These are phyloP conservation scores for Lomographa bimaculata DNA, from an alignment of 2,888 invertebrate genomes.

Conservation along the genomic window DNA sequence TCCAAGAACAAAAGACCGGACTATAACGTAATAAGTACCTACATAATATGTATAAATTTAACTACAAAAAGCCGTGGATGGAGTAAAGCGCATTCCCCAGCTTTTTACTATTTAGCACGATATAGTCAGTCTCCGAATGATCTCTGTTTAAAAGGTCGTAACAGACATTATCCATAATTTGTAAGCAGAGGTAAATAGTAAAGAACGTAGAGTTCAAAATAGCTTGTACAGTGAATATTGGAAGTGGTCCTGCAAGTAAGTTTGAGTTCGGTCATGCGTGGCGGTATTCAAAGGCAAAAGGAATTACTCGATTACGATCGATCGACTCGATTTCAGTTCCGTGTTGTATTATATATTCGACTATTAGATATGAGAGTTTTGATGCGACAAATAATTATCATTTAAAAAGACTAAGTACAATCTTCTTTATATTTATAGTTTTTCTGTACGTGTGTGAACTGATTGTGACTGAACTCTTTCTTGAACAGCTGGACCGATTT, in stretches of 20 bases:
- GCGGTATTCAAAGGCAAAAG: slow-evolving; percentile 40
- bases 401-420: too few relatives aligned
- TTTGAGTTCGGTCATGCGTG: slow-evolving; percentile 42
- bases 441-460: too few relatives aligned
- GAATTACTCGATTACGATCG: slow-evolving; percentile 52
- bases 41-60: too few relatives aligned
- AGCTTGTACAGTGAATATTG: neutral
- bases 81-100: neutral
- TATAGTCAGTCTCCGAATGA: neutral
- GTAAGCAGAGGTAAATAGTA: too few relatives aligned
- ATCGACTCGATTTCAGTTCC: slow-evolving; percentile 43
- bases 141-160: neutral
- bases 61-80: too few relatives aligned
- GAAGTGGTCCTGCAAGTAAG: slow-evolving; percentile 32
- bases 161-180: too few relatives aligned
- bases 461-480: too few relatives aligned
- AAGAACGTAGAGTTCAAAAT: slow-evolving; percentile 1
- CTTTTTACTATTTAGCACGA: neutral
- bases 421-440: too few relatives aligned
- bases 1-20: too few relatives aligned
- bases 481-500: too few relatives aligned
- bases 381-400: too few relatives aligned
- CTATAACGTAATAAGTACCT: too few relatives aligned
- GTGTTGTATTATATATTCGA: slow-evolving; percentile 37
- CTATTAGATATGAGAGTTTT: slow-evolving; percentile 11